Base-by-base conservation (phyloP, 92 coral and sea anemone species). In the Actinostola sp. region DNA sequence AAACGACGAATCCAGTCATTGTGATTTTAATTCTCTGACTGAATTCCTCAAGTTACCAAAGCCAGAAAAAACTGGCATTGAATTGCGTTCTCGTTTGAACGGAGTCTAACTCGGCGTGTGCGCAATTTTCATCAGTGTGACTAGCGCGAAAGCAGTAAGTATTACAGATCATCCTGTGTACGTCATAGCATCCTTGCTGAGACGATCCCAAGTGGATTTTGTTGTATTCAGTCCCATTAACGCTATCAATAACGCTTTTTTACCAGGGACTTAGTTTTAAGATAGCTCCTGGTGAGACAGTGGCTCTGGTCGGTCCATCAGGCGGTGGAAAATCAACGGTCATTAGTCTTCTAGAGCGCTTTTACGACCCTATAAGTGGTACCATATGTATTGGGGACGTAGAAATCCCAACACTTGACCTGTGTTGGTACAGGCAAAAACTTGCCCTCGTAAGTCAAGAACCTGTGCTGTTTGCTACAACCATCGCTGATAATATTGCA, bases 301-400 rank as follows among this genome's bases (percentile, higher is more conserved):
- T 93, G 17, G 98, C 98, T 16, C 82, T 93, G 12, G 98, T 93
- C n/a, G 96, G 98, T 17, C 98, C 98, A 23, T 90, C 96, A 34
- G 98, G 98, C 10, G 98, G 98, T 39, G 98, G 98, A 24, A 93
- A 93, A 67, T 93, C 98, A 39, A 93, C 98, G n/a, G 87, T 93
- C 32, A 93, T 93, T 51, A 84, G 87, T 65, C 76, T 93, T 34
- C 61, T 93, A 20, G 98, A 93, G 77, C 83, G 98, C 54, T 93
- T 93, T 70, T 93, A 93, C 73, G 98, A 93, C 41, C 98, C 98
- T n/a, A 56, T 52, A 24, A 63, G 80, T 9, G 98, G 98, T 0
- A 76, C 54, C 10, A 93, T 93, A 32, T 32, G 56, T 33, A 71
- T 93, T 8, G 98, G 98, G 70, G 48, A 72, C 76, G 41, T 59